Conservation (phyloP, 1,140 invertebrate species). For the Maniola jurtina region DNA sequence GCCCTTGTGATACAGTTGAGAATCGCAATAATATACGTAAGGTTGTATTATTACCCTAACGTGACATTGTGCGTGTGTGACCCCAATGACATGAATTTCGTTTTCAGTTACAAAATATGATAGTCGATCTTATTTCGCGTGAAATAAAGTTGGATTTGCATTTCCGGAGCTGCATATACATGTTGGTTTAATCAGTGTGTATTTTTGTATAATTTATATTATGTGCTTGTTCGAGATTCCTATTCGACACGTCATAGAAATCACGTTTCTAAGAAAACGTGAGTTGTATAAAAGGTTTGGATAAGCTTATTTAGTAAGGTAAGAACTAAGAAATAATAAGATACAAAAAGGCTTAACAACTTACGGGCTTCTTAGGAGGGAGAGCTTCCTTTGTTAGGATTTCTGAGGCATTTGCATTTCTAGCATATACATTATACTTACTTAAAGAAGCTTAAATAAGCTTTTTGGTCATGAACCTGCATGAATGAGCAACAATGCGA, state of each 20-base stretch:
- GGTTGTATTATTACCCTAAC: conserved; percentile 17
- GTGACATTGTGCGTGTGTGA: conserved; percentile 37
- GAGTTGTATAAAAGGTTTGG: conserved; percentile 14
- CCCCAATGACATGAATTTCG: conserved; percentile 27
- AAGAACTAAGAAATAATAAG: not conserved
- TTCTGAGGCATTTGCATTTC: not conserved
- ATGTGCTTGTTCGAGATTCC: conserved; percentile 30
- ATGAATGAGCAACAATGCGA: too few relatives aligned
- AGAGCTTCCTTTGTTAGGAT: not conserved
- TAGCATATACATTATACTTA: not conserved
- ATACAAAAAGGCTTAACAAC: not conserved
- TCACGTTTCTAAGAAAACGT: conserved; percentile 22
- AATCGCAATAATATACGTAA: conserved; percentile 14
- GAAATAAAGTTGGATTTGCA: conserved; percentile 8
- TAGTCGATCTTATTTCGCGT: conserved; percentile 9
- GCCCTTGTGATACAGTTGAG: conserved; percentile 14
- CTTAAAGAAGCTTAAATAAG: not conserved
- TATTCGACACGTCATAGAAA: conserved; percentile 32
- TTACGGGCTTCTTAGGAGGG: not conserved
- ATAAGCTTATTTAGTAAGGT: conserved; percentile 8
- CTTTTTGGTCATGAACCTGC: not conserved
- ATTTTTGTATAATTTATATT: conserved; percentile 26
- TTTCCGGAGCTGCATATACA: not conserved
- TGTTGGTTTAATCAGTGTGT: conserved; percentile 6
- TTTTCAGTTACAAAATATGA: conserved; percentile 1